These are phyloP conservation scores for Barnardius zonarius DNA, from an alignment of 2,113 vertebrate species.

Conservation along the genomic window DNA sequence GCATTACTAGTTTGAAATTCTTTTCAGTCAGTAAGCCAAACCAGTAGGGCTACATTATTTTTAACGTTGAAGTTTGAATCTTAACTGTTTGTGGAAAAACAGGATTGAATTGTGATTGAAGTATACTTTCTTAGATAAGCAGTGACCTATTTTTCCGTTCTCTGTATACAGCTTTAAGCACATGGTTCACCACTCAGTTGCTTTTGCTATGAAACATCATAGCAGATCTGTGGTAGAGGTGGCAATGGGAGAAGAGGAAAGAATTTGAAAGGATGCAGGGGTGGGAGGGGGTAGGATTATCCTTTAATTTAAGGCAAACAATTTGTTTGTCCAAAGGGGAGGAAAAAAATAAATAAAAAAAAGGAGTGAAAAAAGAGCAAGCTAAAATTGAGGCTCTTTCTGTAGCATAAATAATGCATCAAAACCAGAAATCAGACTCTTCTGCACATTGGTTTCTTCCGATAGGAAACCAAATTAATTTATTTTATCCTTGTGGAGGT, in stretches of 20 bases:
- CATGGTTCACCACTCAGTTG: neutral
- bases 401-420: neutral
- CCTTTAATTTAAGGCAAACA: neutral
- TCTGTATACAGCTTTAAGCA: neutral
- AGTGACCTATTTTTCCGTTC: neutral
- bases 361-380: neutral
- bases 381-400: neutral
- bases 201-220: neutral
- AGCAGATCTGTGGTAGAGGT: neutral
- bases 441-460: neutral
- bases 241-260: neutral
- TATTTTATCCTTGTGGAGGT: neutral
- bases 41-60: neutral
- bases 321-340: neutral
- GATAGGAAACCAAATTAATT: neutral
- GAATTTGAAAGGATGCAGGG: neutral
- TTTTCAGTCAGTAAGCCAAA: neutral
- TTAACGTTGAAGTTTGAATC: neutral
- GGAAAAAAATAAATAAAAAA: rapidly evolving
- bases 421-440: neutral
- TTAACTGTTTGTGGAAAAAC: neutral
- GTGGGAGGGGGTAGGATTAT: neutral
- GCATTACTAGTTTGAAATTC: neutral
- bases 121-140: neutral
- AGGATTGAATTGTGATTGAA: neutral